Conservation (phyloP, 53 echinoderm and acorn worm genomes). For the Antedon mediterranea region DNA sequence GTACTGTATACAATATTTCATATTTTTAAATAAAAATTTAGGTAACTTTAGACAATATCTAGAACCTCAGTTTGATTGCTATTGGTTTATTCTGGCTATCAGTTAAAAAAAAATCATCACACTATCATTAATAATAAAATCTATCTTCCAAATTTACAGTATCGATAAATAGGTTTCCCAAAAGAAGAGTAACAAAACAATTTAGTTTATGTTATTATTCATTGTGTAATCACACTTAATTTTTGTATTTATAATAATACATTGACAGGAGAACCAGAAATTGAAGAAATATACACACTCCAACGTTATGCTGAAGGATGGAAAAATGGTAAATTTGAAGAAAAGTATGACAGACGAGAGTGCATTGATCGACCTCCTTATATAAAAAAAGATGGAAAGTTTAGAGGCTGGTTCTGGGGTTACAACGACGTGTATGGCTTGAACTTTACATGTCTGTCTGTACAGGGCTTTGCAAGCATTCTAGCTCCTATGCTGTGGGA, state of each 20-base stretch:
- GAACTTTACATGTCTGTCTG: constrained; percentile 88
- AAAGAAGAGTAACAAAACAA: no score
- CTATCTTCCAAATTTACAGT: no score
- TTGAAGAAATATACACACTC: constrained; percentile 70
- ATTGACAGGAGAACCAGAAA: constrained; percentile 56
- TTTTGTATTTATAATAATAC: constrained; percentile 27
- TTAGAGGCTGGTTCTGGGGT: constrained; percentile 94
- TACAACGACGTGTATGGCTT: constrained; percentile 56
- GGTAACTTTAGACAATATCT: no score
- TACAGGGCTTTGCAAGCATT: constrained; percentile 66
- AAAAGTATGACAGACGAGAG: constrained; percentile 74
- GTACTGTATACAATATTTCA: no score
- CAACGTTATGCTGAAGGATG: constrained; percentile 88
- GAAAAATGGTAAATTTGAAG: constrained; percentile 91
- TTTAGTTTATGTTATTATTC: no score
- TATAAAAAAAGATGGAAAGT: constrained; percentile 38
- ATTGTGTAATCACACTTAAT: neutral
- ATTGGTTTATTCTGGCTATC: no score
- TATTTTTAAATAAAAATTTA: no score
- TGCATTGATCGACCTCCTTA: constrained; percentile 68
- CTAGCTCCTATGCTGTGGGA: constrained; percentile 54
- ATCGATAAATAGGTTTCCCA: no score
- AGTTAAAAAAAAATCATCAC: no score
- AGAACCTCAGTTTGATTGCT: no score
- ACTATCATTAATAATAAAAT: no score